phyloP scores from a whole-genome alignment of 2,113 vertebrate genomes.

The Hirundichthys speculiger region DNA sequence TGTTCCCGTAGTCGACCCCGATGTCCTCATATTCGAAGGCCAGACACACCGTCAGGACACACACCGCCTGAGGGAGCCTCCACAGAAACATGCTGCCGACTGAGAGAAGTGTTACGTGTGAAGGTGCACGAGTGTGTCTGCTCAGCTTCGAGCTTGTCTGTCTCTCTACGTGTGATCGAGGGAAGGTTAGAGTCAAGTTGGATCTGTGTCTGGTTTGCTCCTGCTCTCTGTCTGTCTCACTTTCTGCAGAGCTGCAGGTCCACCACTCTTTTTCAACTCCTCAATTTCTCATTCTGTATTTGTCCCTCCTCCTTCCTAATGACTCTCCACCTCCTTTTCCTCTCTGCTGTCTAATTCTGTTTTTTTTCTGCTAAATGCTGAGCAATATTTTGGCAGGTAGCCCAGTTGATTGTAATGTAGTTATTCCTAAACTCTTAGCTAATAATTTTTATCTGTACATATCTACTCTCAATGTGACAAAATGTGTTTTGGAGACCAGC shows the following conservation, averaged over 20 bases:
- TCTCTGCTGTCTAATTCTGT: conserved; percentile 25
- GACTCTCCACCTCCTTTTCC: conserved; percentile 46
- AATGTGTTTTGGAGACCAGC: too few species aligned
- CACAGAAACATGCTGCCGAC: conserved; percentile 69
- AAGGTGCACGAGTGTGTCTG: conserved; percentile 12
- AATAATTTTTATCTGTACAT: too few species aligned
- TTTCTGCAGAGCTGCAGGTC: conserved; percentile 55
- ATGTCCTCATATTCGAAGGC: conserved; percentile 76
- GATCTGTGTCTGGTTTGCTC: conserved; percentile 13
- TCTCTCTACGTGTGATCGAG: not conserved
- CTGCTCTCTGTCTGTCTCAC: conserved; percentile 40
- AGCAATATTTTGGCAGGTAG: conserved; percentile 74
- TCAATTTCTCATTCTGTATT: conserved; percentile 46
- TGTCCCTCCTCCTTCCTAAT: conserved; percentile 62
- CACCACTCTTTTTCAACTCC: conserved; percentile 65
- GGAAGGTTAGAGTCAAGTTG: not conserved
- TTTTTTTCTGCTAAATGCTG: conserved; percentile 60
- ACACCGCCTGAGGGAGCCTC: conserved; percentile 69
- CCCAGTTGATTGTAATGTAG: conserved; percentile 14
- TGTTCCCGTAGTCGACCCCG: conserved; percentile 80
- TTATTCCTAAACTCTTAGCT: too few species aligned
- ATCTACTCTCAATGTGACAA: too few species aligned
- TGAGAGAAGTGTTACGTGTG: conserved; percentile 6
- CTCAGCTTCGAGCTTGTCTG: conserved; percentile 14
- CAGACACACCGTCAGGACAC: conserved; percentile 64